Conservation (phyloP, 2,888 invertebrate genomes). For the Ariolimax columbianus region DNA sequence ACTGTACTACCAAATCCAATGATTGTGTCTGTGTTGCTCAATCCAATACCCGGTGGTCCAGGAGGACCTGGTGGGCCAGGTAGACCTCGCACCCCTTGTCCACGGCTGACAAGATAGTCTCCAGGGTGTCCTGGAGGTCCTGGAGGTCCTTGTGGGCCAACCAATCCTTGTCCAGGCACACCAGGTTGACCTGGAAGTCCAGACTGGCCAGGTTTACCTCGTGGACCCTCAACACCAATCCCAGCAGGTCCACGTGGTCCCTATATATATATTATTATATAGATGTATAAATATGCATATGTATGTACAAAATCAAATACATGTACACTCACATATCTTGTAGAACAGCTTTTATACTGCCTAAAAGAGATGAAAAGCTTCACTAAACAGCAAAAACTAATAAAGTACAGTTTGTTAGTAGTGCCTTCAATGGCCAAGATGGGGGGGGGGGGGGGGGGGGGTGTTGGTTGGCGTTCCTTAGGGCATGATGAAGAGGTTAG, state of each 20-base stretch:
- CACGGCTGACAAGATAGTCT: constrained; percentile 46
- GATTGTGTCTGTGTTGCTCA: constrained; percentile 28
- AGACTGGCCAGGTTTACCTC: constrained; percentile 59
- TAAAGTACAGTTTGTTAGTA: too few relatives aligned
- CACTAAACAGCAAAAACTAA: too few relatives aligned
- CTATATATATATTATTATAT: too few relatives aligned
- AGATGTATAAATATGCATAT: too few relatives aligned
- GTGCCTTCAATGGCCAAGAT: too few relatives aligned
- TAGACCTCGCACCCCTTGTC: constrained; percentile 59
- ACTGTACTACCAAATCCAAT: constrained; percentile 48
- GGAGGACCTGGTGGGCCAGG: constrained; percentile 70
- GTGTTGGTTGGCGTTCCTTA: too few relatives aligned
- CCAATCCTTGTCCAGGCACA: constrained; percentile 43
- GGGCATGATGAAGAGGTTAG: too few relatives aligned
- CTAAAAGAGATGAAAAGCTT: too few relatives aligned
- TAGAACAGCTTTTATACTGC: too few relatives aligned
- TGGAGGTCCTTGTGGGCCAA: constrained; percentile 55
- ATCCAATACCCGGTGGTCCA: constrained; percentile 50
- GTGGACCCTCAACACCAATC: constrained; percentile 40
- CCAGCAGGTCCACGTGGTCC: constrained; percentile 56
- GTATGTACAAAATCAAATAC: too few relatives aligned
- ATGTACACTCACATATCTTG: too few relatives aligned
- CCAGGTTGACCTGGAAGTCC: constrained; percentile 57
- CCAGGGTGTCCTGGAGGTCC: constrained; percentile 60
- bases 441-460: too few relatives aligned